Conservation (phyloP, 92 coral and sea anemone species). For the Siderastrea siderea region DNA sequence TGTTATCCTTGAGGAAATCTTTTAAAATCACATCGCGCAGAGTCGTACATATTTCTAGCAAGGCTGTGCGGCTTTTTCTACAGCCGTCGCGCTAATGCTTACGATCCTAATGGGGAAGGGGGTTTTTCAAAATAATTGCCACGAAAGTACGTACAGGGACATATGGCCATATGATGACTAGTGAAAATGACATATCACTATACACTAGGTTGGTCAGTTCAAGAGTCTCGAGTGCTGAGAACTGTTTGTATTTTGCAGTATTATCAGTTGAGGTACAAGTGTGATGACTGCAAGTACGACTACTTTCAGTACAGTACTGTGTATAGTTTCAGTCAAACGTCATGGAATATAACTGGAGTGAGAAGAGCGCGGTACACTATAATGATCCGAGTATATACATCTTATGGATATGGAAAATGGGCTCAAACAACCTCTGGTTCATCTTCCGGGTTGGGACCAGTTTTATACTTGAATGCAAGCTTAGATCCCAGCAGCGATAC, state of each 20-base stretch:
- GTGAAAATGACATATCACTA: too few relatives aligned
- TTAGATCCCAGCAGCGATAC: background rate
- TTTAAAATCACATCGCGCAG: too few relatives aligned
- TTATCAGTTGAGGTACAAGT: conserved; percentile 22
- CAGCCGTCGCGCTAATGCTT: too few relatives aligned
- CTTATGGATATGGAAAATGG: conserved; percentile 23
- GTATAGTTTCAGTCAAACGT: background rate
- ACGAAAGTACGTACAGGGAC: too few relatives aligned
- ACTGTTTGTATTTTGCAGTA: conserved; percentile 8
- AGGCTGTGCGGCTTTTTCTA: too few relatives aligned
- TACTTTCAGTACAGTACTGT: background rate
- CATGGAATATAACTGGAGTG: background rate
- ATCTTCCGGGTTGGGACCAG: background rate
- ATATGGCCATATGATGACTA: too few relatives aligned
- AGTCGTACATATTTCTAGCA: too few relatives aligned
- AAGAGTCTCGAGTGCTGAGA: too few relatives aligned
- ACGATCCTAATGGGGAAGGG: too few relatives aligned
- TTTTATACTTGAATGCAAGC: background rate
- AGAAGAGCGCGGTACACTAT: conserved; percentile 4
- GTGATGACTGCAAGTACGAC: conserved; percentile 21
- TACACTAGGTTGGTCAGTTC: too few relatives aligned
- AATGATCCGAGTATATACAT: background rate
- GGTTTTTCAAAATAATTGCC: too few relatives aligned
- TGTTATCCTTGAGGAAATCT: too few relatives aligned
- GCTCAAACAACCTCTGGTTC: background rate